Percentiles rank a stretch among this genome's conserved stretches.
phyloP scores from a whole-genome alignment of 35 echinoderm and acorn worm species.

The Heliocidaris tuberculata region DNA sequence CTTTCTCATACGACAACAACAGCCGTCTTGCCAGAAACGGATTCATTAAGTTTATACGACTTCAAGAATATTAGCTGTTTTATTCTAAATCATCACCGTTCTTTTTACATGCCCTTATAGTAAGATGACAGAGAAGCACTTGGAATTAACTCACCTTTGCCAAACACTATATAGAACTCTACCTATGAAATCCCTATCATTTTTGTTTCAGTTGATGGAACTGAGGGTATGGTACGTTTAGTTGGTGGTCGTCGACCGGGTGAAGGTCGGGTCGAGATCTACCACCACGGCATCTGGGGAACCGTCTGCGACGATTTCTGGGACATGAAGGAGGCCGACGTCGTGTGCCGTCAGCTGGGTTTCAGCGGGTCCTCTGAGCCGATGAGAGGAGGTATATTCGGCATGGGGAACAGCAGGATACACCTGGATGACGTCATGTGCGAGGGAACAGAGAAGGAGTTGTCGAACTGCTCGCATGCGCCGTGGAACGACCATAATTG shows the following conservation, averaged over 20 bases:
- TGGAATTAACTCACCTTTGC: too few species aligned
- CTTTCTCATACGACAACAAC: too few species aligned
- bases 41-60: too few species aligned
- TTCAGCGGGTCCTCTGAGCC: background rate
- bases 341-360: conserved; percentile 62
- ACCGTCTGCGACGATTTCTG: conserved; percentile 67
- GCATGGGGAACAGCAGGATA: conserved; percentile 34
- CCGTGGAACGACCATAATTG: conserved; percentile 37
- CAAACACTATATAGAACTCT: too few species aligned
- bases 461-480: conserved; percentile 33
- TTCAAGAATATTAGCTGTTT: too few species aligned
- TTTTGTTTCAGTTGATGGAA: background rate
- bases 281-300: conserved; percentile 51
- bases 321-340: conserved; percentile 31
- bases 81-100: too few species aligned
- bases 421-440: conserved; percentile 50
- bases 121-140: too few species aligned
- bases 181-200: background rate
- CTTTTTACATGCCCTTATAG: too few species aligned
- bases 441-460: conserved; percentile 35
- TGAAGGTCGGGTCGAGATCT: conserved; percentile 60
- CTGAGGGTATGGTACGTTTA: conserved; percentile 3
- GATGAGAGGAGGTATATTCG: background rate
- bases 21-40: too few species aligned
- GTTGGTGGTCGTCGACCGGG: background rate